phyloP scores from a whole-genome alignment of 1,140 invertebrate genomes.

The Leptopilina boulardi region DNA sequence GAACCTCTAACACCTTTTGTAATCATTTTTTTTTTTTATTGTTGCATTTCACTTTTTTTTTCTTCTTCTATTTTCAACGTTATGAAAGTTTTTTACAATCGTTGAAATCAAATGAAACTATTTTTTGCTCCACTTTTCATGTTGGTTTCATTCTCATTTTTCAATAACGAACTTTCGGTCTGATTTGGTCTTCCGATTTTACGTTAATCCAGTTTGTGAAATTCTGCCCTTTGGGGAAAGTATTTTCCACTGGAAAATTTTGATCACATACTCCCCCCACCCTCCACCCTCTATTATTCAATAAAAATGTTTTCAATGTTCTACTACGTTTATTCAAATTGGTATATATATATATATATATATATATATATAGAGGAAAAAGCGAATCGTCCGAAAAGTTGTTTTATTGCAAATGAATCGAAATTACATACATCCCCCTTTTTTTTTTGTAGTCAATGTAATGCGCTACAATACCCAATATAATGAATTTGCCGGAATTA shows the following conservation, averaged over 20 bases:
- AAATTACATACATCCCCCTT: too few relatives aligned
- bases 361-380: too few relatives aligned
- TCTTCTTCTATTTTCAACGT: not conserved
- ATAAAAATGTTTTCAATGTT: slow-evolving; percentile 4
- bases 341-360: too few relatives aligned
- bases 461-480: too few relatives aligned
- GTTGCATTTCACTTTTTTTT: too few relatives aligned
- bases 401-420: not conserved
- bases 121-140: not conserved
- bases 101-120: not conserved
- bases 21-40: too few relatives aligned
- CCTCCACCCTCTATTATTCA: not conserved
- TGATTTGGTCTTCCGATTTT: slow-evolving; percentile 27
- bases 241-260: slow-evolving; percentile 5
- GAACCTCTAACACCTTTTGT: too few relatives aligned
- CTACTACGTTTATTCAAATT: not conserved
- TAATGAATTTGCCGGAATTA: too few relatives aligned
- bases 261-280: not conserved
- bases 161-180: slow-evolving; percentile 9
- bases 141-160: not conserved
- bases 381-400: not conserved
- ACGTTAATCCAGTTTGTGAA: slow-evolving; percentile 5
- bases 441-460: too few relatives aligned
- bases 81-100: not conserved
- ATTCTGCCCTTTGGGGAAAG: not conserved